phyloP scores from a whole-genome alignment of 2,888 invertebrate genomes.

The Allolobophora icterica region DNA sequence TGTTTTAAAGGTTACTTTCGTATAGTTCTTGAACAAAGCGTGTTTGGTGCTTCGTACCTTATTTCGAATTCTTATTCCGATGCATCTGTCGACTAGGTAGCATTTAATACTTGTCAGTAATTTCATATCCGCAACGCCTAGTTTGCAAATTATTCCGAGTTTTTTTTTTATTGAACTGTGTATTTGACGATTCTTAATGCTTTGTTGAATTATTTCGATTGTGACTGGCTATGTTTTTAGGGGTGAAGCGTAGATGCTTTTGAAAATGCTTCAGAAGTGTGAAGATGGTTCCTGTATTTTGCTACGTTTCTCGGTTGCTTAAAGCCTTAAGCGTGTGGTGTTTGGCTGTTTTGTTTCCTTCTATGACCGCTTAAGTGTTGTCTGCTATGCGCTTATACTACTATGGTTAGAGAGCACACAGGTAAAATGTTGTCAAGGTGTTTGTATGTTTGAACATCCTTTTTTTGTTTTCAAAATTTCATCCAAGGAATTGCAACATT shows the following conservation, averaged over 20 bases:
- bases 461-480: too few relatives aligned
- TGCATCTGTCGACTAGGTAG: background rate
- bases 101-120: background rate
- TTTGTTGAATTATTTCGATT: background rate
- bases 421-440: too few relatives aligned
- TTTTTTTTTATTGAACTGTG: background rate
- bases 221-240: background rate
- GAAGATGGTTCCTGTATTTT: background rate
- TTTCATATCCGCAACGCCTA: background rate
- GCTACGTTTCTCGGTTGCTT: background rate
- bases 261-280: background rate
- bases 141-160: background rate
- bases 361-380: background rate
- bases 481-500: too few relatives aligned
- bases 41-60: background rate
- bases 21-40: background rate
- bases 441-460: too few relatives aligned
- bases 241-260: background rate
- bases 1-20: background rate
- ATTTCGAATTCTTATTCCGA: background rate
- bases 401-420: background rate
- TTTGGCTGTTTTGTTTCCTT: background rate
- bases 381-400: background rate
- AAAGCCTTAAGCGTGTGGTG: too few relatives aligned
- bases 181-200: background rate